Percentiles rank a stretch among this genome's conserved stretches.
Conservation (phyloP, 1,140 invertebrate genomes). For the Apis cerana region DNA sequence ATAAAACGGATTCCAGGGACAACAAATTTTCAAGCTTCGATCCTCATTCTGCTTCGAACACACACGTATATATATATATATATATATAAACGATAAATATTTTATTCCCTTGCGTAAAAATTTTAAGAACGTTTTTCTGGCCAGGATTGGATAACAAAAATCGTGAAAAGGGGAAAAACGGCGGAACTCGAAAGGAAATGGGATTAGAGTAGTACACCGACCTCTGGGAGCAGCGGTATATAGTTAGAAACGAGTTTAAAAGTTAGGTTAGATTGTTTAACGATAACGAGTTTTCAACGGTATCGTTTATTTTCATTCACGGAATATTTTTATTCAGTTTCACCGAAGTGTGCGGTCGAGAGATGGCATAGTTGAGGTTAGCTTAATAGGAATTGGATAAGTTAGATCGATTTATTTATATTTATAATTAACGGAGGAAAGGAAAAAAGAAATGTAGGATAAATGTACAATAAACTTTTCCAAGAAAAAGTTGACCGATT, state of each 20-base stretch:
- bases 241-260: not conserved
- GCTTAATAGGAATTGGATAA: no score
- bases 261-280: not conserved
- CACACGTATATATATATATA: not conserved
- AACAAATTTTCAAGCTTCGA: not conserved
- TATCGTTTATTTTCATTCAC: no score
- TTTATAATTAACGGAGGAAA: no score
- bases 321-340: no score
- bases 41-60: not conserved
- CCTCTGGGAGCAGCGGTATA: not conserved
- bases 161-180: not conserved
- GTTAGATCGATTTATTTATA: no score
- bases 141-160: not conserved
- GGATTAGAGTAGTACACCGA: not conserved
- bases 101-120: not conserved
- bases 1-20: not conserved
- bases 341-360: no score
- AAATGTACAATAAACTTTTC: no score
- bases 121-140: not conserved
- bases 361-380: no score
- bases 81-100: no score
- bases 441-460: no score
- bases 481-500: no score
- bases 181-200: not conserved
- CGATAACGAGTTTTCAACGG: not conserved